Percentiles rank a stretch among this genome's conserved stretches.
Evolutionary conservation across 2,888 invertebrate species (phyloP).

Genomic region (Cartodere bifasciata): DNA sequence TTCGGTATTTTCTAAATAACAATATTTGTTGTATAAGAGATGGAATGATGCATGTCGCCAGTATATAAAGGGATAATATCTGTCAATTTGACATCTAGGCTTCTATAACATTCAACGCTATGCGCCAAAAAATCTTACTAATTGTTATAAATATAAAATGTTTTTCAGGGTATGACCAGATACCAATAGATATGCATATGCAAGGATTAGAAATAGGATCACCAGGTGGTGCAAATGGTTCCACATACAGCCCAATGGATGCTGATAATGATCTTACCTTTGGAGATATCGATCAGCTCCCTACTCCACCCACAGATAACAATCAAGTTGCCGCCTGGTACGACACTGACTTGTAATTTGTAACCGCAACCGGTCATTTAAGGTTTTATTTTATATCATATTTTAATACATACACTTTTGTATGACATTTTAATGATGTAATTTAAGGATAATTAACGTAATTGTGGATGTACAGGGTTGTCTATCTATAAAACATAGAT

Average conservation of each 20-base stretch:
- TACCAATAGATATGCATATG: slow-evolving; percentile 89
- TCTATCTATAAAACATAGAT: no score
- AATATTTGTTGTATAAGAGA: no score
- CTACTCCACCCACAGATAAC: slow-evolving; percentile 77
- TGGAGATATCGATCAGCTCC: slow-evolving; percentile 63
- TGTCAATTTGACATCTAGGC: background rate
- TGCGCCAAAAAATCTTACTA: background rate
- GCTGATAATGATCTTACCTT: slow-evolving; percentile 68
- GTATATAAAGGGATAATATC: no score
- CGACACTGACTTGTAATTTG: slow-evolving; percentile 79
- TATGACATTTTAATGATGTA: no score
- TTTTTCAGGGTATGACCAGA: slow-evolving; percentile 83
- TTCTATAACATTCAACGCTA: background rate
- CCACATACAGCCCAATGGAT: slow-evolving; percentile 71
- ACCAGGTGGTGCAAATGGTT: slow-evolving; percentile 51
- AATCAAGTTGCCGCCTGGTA: slow-evolving; percentile 94
- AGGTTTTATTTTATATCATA: no score
- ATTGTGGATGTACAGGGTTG: no score
- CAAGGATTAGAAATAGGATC: slow-evolving; percentile 75
- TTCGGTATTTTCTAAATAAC: no score
- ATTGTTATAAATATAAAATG: background rate
- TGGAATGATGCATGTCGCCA: no score
- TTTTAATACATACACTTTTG: no score
- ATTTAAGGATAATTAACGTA: no score
- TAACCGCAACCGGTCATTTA: no score